phyloP scores from a whole-genome alignment of 2,113 vertebrate species.

The Nematolebias whitei region DNA sequence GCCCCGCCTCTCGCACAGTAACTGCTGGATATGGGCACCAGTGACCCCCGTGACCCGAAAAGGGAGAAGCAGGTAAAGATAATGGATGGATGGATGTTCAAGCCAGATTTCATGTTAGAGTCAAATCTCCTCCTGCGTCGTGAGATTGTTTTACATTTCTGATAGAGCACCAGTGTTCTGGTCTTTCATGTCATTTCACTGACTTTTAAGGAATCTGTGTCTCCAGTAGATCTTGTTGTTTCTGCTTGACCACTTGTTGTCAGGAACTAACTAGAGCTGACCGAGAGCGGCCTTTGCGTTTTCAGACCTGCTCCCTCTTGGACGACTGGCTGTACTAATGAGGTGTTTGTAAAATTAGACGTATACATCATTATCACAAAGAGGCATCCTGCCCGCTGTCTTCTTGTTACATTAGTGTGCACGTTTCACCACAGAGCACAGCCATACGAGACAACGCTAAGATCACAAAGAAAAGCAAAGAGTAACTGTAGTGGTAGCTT shows the following conservation, averaged over 20 bases:
- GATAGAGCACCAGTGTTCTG: too few species aligned
- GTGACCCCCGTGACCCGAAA: too few species aligned
- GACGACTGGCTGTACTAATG: neutral
- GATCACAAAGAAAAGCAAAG: slow-evolving; percentile 1
- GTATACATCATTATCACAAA: neutral
- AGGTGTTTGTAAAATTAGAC: neutral
- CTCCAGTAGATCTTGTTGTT: neutral
- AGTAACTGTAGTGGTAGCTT: slow-evolving; percentile 5
- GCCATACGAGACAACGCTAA: neutral
- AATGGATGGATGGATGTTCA: too few species aligned
- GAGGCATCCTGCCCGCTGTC: too few species aligned
- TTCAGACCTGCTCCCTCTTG: neutral
- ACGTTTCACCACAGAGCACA: neutral
- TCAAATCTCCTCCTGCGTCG: too few species aligned
- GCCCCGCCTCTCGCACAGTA: too few species aligned
- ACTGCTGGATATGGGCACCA: too few species aligned
- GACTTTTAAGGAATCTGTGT: neutral
- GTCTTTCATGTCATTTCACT: neutral
- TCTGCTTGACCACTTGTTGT: slow-evolving; percentile 1
- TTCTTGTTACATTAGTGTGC: too few species aligned
- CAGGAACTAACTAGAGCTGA: neutral
- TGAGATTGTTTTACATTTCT: too few species aligned
- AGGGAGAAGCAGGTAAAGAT: too few species aligned
- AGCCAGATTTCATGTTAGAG: too few species aligned
- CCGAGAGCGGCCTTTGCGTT: neutral